Evolutionary conservation across 2,888 invertebrate species (phyloP), one percentile per base, ranked within the genome.

Genomic region (Oscheius onirici): DNA sequence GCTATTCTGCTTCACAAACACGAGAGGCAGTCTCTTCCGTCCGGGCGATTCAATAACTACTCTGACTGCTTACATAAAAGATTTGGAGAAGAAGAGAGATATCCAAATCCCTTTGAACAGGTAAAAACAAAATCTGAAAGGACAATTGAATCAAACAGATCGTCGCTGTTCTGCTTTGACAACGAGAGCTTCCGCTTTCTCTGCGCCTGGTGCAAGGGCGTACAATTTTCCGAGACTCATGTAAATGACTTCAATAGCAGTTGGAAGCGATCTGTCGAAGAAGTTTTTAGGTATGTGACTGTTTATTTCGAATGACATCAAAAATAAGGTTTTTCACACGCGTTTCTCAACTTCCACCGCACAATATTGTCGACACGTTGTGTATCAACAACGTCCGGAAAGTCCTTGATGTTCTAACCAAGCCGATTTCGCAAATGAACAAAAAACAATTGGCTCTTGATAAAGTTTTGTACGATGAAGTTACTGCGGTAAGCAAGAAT

Each of bases 1-100:
- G 28, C 54, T 80, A 2, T 83, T 83, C 57, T 66, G 72, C 22
- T 83, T 84, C 69, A 84, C 84, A 43, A 79, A 83, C 54, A 54
- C 79, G 2, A 20, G 60, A 68, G 15, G 60, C n/a, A 66, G 65
- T 41, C 22, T 43, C 24, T 78, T 70, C 46, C 34, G 26, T 1
- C 60, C 78, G 11, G 78, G 74, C 15, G 63, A 70, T 15, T 55
- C 66, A 2, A 40, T 68, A 44, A 20, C 46, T 11, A 68, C 51
- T 24, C 46, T 72, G 11, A n/a, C 28, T 3, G 68, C 51, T 1
- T 58, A 63, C 28, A 15, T 73, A 43, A 43, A 43, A 17, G 58
- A 51, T 2, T 43, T 73, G 54, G 28, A 66, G 20, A 34, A 63
- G 26, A 2, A 26, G 46, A 24, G 65, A 15, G 40, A 28, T 26